Evolutionary conservation across 2,113 vertebrate species (phyloP).

Genomic region (Callipepla californica): DNA sequence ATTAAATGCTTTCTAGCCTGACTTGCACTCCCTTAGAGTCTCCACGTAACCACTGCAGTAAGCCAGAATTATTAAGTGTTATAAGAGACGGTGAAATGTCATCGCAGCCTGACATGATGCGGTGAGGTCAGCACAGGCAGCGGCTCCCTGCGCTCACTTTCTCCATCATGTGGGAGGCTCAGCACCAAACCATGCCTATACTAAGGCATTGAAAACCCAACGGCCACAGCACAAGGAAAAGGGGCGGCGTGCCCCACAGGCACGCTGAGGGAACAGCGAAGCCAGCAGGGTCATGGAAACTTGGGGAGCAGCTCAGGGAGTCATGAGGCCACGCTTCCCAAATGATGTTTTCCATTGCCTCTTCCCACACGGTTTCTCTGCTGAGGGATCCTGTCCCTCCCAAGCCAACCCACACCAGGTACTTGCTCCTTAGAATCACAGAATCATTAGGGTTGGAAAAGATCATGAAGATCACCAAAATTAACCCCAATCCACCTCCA

Average conservation of each 20-base stretch:
- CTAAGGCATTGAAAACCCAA: constrained; percentile 7
- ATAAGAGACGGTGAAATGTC: neutral
- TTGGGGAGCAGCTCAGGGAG: neutral
- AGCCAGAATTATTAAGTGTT: neutral
- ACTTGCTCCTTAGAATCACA: too few relatives aligned
- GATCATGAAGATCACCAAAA: too few relatives aligned
- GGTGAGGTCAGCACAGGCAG: neutral
- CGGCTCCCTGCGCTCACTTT: neutral
- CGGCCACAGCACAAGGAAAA: neutral
- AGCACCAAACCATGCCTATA: neutral
- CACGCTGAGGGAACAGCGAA: neutral
- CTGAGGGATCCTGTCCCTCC: accelerated
- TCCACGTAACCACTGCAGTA: neutral
- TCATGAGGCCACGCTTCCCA: neutral
- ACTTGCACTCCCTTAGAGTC: neutral
- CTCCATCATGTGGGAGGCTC: neutral
- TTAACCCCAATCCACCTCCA: too few relatives aligned
- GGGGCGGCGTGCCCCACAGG: neutral
- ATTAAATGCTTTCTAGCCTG: constrained; percentile 13
- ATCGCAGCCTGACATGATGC: neutral
- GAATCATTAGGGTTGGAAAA: too few relatives aligned
- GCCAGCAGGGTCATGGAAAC: neutral
- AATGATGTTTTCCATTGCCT: accelerated
- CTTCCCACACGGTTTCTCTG: accelerated
- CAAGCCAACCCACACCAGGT: too few relatives aligned